These are phyloP conservation scores for Callyntrura guangdongensis DNA, from an alignment of 2,888 invertebrate genomes.

Conservation along the genomic window DNA sequence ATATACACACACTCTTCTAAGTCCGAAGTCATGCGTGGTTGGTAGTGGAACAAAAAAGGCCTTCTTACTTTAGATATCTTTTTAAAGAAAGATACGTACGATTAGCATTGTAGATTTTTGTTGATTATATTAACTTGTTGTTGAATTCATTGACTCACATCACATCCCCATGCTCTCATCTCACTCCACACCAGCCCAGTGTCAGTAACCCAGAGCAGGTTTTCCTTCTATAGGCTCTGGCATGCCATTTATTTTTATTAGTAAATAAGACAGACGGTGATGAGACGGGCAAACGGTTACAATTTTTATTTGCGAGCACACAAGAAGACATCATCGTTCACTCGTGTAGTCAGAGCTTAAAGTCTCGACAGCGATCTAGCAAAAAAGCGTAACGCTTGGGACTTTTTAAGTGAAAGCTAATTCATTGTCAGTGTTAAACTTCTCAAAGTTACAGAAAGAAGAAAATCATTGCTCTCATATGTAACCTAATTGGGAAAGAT, in stretches of 20 bases:
- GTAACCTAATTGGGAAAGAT: constrained; percentile 43
- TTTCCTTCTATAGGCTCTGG: not conserved
- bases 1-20: not conserved
- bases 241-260: constrained; percentile 43
- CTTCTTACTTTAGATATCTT: constrained; percentile 45
- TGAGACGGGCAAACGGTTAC: constrained; percentile 3
- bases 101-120: constrained; percentile 5
- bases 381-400: not conserved
- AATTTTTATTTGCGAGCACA: constrained; percentile 1
- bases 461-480: not conserved
- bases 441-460: not conserved
- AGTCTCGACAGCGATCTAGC: not conserved
- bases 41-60: not conserved
- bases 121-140: constrained; percentile 58
- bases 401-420: not conserved
- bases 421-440: not conserved
- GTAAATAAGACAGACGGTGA: constrained; percentile 41
- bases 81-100: not conserved
- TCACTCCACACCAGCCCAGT: constrained; percentile 28
- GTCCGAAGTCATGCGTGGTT: not conserved
- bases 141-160: constrained; percentile 58
- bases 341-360: not conserved
- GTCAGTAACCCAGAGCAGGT: constrained; percentile 71
- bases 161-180: not conserved
- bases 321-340: not conserved